Base-by-base conservation (phyloP, 2,888 invertebrate species). In the Heteropelma amictum region DNA sequence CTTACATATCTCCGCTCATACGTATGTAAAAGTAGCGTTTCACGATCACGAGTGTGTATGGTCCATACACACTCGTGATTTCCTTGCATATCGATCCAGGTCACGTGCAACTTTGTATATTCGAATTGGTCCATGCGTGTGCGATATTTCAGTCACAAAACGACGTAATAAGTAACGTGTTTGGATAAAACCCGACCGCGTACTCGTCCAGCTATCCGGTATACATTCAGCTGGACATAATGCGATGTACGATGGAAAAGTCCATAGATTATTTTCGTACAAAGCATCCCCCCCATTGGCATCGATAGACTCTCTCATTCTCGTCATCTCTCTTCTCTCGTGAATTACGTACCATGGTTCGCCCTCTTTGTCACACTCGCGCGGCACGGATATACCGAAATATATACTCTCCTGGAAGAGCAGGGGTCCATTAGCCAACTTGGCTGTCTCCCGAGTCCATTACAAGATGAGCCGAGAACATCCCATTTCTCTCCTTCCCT, bases 371-470 rank as follows among this genome's bases (percentile, higher is more conserved):
- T 40, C 38, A 14, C 60, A 14, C 45, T 30, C 86, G 84, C 84
- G 81, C 81, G 82, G 84, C 84, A 86, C 85, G 83, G 83, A 82
- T 84, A 86, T 72, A 61, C 85, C n/a, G n/a, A n/a, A 85, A 86
- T 84, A 86, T 87, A 87, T 88, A 87, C 88, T 87, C 88, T 88
- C 86, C 84, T 85, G 85, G 84, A 83, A 85, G 84, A 87, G 86
- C 82, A 83, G 84, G 84, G 86, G 83, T 89, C 88, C 88, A 89
- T 89, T 89, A 89, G 88, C 87, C 88, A 84, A 87, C 86, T 87
- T 86, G 88, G 86, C 86, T 89, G 89, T 89, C 89, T 88, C 88
- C 86, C 85, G 88, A 89, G 88, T 89, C 88, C 88, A 89, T 89
- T 89, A 89, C 88, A 88, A 89, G 88, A 88, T 89, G 88, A 89